A percentile compares a stretch with the other conserved stretches of the same genome.
phyloP scores from a whole-genome alignment of 2,113 vertebrate genomes.

The Pluvianellus socialis region DNA sequence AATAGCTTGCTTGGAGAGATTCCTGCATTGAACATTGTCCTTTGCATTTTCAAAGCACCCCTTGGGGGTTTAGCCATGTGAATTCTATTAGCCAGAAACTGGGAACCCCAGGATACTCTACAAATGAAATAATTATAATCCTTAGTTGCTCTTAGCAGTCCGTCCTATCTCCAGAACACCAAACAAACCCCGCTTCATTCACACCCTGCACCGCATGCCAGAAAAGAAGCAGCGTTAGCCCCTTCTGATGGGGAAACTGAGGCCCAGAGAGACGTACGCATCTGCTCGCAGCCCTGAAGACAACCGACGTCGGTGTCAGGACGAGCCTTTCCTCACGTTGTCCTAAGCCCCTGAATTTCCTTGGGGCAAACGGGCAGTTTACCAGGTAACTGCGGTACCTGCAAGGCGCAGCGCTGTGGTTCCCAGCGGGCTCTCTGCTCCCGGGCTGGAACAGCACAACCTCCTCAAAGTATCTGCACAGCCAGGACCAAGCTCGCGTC shows the following conservation, averaged over 20 bases:
- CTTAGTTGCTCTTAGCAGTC: conserved; percentile 22
- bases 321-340: accelerated
- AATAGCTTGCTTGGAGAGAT: conserved; percentile 62
- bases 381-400: background rate
- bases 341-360: background rate
- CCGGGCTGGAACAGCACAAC: background rate
- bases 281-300: background rate
- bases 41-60: conserved; percentile 63
- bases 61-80: conserved; percentile 62
- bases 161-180: conserved; percentile 3
- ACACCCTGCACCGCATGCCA: background rate
- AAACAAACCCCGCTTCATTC: background rate
- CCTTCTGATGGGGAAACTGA: background rate
- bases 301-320: accelerated
- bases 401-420: accelerated
- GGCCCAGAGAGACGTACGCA: accelerated
- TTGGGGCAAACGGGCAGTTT: background rate
- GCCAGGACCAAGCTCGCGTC: background rate
- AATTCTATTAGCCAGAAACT: conserved; percentile 64
- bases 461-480: background rate
- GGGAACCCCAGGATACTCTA: conserved; percentile 51
- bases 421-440: background rate
- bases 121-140: conserved; percentile 53
- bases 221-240: background rate
- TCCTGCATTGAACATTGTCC: conserved; percentile 63